These are phyloP conservation scores for Forbesichthys papilliferus DNA, from an alignment of 2,113 vertebrate genomes.

Conservation along the genomic window DNA sequence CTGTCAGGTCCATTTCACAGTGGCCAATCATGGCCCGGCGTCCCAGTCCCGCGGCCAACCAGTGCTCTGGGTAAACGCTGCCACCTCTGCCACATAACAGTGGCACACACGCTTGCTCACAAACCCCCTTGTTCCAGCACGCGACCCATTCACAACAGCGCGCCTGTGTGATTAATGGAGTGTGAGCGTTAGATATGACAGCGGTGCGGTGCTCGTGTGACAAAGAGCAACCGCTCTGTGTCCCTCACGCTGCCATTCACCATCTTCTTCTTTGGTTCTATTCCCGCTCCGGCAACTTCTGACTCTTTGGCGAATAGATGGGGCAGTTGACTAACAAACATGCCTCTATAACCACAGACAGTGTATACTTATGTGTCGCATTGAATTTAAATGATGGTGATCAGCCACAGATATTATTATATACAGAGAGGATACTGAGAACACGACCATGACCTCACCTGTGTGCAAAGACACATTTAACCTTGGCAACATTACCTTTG, in stretches of 20 bases:
- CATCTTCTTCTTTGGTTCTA: neutral
- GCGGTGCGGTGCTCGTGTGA: conserved; percentile 54
- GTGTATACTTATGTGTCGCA: too few species aligned
- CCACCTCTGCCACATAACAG: conserved; percentile 52
- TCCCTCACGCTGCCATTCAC: neutral
- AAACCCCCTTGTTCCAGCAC: conserved; percentile 40
- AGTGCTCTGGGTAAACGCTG: conserved; percentile 70
- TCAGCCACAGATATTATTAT: too few species aligned
- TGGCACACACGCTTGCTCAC: conserved; percentile 47
- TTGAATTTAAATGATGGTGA: too few species aligned
- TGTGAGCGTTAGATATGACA: conserved; percentile 69
- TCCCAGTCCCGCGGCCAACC: conserved; percentile 69
- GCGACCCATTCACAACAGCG: conserved; percentile 39
- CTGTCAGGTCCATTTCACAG: conserved; percentile 81
- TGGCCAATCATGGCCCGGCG: conserved; percentile 59
- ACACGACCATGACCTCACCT: conserved; percentile 21
- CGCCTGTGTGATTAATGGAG: conserved; percentile 71
- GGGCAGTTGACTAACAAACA: conserved; percentile 34
- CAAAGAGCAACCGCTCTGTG: conserved; percentile 37
- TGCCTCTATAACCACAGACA: neutral
- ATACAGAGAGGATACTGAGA: conserved; percentile 13
- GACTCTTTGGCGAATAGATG: neutral
- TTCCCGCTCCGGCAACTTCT: conserved; percentile 16
- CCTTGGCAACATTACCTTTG: conserved; percentile 1
- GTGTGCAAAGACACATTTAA: conserved; percentile 3